Conservation (phyloP, 2,888 invertebrate species). For the Drosophila mayaguana region DNA sequence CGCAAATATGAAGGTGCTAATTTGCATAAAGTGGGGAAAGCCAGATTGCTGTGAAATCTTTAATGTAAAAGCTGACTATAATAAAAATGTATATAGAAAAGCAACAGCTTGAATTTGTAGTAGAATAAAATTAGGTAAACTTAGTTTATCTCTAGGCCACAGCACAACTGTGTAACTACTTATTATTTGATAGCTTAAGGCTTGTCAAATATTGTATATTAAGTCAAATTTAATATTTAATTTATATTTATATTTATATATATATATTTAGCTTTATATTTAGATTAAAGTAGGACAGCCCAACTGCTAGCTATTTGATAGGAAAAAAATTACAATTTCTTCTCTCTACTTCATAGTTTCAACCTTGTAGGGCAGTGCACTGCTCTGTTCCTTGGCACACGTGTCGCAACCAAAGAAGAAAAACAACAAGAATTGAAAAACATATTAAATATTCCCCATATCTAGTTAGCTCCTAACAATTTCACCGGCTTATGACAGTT, state of each 20-base stretch:
- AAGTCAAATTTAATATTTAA: too few species aligned
- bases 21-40: not conserved
- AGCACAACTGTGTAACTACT: not conserved
- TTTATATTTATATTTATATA: too few species aligned
- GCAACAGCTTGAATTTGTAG: not conserved
- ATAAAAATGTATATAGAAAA: not conserved
- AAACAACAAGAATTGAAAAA: conserved; percentile 25
- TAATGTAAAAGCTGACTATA: not conserved
- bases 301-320: too few species aligned
- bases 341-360: not conserved
- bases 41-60: too few species aligned
- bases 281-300: too few species aligned
- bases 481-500: conserved; percentile 70
- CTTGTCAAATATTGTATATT: too few species aligned
- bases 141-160: not conserved
- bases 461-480: conserved; percentile 47
- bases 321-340: not conserved
- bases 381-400: conserved; percentile 39
- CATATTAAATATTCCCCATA: conserved; percentile 36
- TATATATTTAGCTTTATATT: too few species aligned
- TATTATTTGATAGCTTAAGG: not conserved
- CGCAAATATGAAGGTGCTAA: not conserved
- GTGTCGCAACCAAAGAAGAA: conserved; percentile 30
- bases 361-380: conserved; percentile 33
- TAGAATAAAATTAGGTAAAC: not conserved